Base-by-base conservation (phyloP, 2,888 invertebrate species). In the Perizoma flavofasciatum region DNA sequence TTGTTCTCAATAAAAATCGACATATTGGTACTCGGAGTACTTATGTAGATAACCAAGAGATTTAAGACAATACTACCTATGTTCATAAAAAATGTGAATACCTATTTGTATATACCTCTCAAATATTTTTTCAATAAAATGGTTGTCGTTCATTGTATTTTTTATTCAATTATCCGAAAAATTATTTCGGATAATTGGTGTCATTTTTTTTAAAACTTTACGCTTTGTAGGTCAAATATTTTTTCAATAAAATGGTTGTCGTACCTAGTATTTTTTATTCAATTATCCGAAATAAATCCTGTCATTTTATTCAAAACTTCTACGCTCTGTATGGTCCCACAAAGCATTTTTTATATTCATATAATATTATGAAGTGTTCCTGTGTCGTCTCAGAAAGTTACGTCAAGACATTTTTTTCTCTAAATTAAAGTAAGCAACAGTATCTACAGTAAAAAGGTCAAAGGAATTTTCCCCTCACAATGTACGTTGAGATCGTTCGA, bases 231-330 rank as follows among this genome's bases (percentile, higher is more conserved):
- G 37, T 55, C 49, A n/a, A 54, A 8, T 44, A 10, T 37, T 39
- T 49, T 49, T 49, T 50, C 40, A 56, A 40, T 56, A 56, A 49
- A 56, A 10, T 32, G 44, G 49, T 56, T 56, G 49, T 56, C 55
- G 55, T 49, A 49, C 49, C 41, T 33, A 6, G 6, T n/a, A 9
- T 34, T 47, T 33, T 47, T 37, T 37, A 22, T 2, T 22, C 22
- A 22, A 3, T 22, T 22, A 22, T 22, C 22, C 22, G 22, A 22
- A 22, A 22, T 22, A 22, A 22, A 22, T 22, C 1, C 22, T 22
- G 22, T 22, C 22, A 22, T 22, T 22, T 22, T 22, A 2, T 22
- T 22, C 22, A n/a, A n/a, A n/a, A n/a, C n/a, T n/a, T n/a, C n/a
- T n/a, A n/a, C n/a, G n/a, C n/a, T n/a, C n/a, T n/a, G n/a, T n/a